A percentile compares a stretch with the other conserved stretches of the same genome.
Conservation (phyloP, 1,140 invertebrate genomes). For the Paraescarpia echinospica region DNA sequence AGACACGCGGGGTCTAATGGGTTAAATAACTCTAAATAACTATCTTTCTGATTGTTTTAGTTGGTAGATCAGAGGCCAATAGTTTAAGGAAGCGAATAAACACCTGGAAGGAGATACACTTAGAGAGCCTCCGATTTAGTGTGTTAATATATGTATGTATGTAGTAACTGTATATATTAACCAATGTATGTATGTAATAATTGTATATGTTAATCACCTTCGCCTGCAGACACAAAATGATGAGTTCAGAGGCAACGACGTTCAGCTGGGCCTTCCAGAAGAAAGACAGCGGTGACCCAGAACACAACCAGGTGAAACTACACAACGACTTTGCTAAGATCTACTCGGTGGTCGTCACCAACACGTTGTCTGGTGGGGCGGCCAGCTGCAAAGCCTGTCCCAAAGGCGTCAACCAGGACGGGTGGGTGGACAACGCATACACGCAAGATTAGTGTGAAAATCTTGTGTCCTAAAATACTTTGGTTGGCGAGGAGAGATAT, state of each 20-base stretch:
- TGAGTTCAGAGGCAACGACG: conserved; percentile 58
- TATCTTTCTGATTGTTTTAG: too few species aligned
- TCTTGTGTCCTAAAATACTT: too few species aligned
- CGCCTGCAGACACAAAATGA: conserved; percentile 24
- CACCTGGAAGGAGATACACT: conserved; percentile 45
- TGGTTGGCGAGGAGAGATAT: too few species aligned
- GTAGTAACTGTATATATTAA: too few species aligned
- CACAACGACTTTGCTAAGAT: conserved; percentile 47
- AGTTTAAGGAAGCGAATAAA: too few species aligned
- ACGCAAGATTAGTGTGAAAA: too few species aligned
- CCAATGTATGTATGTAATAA: too few species aligned
- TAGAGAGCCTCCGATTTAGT: conserved; percentile 37
- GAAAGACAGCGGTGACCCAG: conserved; percentile 40
- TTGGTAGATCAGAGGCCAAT: too few species aligned
- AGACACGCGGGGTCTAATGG: too few species aligned
- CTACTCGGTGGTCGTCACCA: conserved; percentile 65
- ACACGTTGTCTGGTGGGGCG: conserved; percentile 66
- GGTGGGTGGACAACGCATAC: conserved; percentile 36
- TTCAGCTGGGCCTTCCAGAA: conserved; percentile 67
- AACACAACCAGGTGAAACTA: conserved; percentile 18
- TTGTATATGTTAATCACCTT: background rate
- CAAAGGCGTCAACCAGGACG: conserved; percentile 48
- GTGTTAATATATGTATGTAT: too few species aligned
- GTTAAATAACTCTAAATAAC: too few species aligned
- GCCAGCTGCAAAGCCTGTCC: conserved; percentile 63